Conservation (phyloP, 2,888 invertebrate species). For the Gisinianus flammeolus region DNA sequence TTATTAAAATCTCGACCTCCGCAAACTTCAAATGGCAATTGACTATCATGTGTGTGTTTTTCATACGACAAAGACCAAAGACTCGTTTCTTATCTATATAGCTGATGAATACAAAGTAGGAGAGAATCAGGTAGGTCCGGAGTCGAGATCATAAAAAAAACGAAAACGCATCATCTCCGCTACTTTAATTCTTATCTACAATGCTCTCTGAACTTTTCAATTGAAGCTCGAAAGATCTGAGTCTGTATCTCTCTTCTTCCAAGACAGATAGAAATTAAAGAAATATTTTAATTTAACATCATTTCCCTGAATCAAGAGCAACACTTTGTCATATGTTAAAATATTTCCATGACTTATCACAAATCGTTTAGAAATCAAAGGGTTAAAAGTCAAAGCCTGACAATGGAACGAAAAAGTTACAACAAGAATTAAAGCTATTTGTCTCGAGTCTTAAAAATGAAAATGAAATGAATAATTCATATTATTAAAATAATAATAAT, state of each 20-base stretch:
- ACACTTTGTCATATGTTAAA: too few species aligned
- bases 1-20: background rate
- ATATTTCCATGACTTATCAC: too few species aligned
- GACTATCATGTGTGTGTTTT: background rate
- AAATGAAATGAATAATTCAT: background rate
- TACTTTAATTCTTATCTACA: background rate
- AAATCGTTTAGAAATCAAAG: too few species aligned
- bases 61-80: background rate
- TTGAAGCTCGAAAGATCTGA: background rate
- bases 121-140: conserved; percentile 35
- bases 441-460: too few species aligned
- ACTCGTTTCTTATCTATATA: background rate
- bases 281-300: background rate
- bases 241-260: background rate
- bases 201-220: background rate
- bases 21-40: background rate
- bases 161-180: background rate
- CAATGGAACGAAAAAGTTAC: too few species aligned
- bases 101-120: conserved; percentile 19
- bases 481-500: too few species aligned
- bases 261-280: background rate
- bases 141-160: conserved; percentile 29
- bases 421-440: too few species aligned
- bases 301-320: too few species aligned
- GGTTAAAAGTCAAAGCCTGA: too few species aligned